A percentile compares a stretch with the other conserved stretches of the same genome.
Conservation (phyloP, 2,113 vertebrate genomes). For the Geothlypis trichas region DNA sequence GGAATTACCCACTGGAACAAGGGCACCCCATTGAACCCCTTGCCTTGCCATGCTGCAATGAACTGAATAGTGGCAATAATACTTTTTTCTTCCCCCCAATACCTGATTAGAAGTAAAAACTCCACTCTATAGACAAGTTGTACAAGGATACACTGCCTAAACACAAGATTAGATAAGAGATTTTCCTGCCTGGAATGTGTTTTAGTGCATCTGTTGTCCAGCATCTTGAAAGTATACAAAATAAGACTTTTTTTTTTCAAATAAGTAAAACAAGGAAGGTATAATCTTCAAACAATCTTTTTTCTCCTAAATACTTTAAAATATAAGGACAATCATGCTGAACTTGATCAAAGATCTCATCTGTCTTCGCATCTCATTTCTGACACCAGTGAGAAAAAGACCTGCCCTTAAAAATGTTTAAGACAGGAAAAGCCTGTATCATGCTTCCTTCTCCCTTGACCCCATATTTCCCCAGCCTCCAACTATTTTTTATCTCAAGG, state of each 20-base stretch:
- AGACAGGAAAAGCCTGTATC: not conserved
- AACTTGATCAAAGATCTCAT: not conserved
- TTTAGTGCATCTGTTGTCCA: not conserved
- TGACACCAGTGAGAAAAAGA: not conserved
- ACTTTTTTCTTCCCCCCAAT: not conserved
- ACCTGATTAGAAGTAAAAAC: not conserved
- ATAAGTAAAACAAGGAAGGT: not conserved
- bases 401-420: not conserved
- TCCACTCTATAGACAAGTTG: not conserved
- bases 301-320: not conserved
- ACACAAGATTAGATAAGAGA: not conserved
- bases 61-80: not conserved
- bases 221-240: not conserved
- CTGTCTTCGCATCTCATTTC: not conserved
- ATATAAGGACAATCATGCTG: fast-evolving
- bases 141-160: not conserved
- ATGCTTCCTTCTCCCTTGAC: not conserved
- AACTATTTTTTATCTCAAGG: not conserved
- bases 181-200: not conserved
- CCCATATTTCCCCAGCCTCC: not conserved
- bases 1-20: not conserved
- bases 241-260: not conserved
- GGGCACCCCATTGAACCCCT: not conserved
- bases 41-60: not conserved
- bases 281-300: not conserved